These are phyloP conservation scores for Enteromius afrohamiltoni DNA, from an alignment of 2,797 vertebrate genomes.

Conservation along the genomic window DNA sequence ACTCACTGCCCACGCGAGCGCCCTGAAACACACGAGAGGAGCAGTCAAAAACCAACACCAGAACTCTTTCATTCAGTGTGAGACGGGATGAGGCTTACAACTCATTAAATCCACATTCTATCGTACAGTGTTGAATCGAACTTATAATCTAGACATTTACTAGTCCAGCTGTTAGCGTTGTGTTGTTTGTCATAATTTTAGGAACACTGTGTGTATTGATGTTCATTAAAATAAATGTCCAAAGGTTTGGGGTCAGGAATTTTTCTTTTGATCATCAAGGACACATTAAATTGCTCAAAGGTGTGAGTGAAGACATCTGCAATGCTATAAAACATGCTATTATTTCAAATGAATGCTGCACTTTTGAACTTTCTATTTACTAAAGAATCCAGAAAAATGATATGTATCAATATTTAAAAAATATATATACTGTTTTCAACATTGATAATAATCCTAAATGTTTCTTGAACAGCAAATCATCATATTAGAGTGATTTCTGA, in stretches of 20 bases:
- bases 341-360: not conserved
- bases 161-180: not conserved
- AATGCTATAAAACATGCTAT: not conserved
- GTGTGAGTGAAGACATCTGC: not conserved
- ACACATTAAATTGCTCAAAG: not conserved
- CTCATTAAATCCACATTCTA: not conserved
- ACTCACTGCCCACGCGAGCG: conserved; percentile 78
- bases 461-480: not conserved
- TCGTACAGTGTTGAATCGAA: too few species aligned
- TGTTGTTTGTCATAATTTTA: not conserved
- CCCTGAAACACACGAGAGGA: conserved; percentile 70
- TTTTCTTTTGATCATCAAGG: not conserved
- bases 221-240: not conserved
- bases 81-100: not conserved
- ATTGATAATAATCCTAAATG: not conserved
- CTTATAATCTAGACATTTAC: too few species aligned
- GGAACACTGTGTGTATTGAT: not conserved
- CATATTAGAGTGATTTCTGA: not conserved
- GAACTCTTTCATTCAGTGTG: not conserved
- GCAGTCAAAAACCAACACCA: not conserved
- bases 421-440: not conserved
- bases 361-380: not conserved
- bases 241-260: not conserved
- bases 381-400: not conserved
- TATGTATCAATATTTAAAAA: not conserved